Base-by-base conservation (phyloP, 2,797 vertebrate species). In the Champsocephalus esox region DNA sequence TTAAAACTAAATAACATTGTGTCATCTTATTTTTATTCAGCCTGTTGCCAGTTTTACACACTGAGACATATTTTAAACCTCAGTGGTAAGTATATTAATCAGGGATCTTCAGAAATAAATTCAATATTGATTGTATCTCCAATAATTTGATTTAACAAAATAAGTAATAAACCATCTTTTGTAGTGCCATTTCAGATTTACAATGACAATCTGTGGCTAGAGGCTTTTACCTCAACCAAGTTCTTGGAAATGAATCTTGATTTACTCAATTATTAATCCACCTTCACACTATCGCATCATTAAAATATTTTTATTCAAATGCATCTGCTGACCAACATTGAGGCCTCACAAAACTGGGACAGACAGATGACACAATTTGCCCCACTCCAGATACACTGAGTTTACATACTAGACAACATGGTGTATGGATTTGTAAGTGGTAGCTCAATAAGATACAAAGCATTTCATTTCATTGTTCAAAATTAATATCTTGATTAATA, bases 281-380 rank as follows among this genome's bases (percentile, higher is more conserved):
- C 34, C 34, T 9, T 9, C 8, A 9, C 8, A 2, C 48, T 38
- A 58, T 17, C 60, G 50, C 52, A 38, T 80, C 16, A 73, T n/a
- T 72, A 12, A 21, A 12, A 0, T 45, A 24, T 48, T 55, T 55
- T 75, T 48, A 80, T 77, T 84, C 45, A 77, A 74, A 67, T 44
- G 59, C 49, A 70, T 73, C 57, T 5, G 3, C 73, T 83, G 77
- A 77, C 63, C 65, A 85, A 77, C 69, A 75, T 17, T 52, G 57
- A 60, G 16, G 65, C 32, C 62, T 76, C 45, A 51, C 32, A 63
- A 82, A 87, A 82, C 67, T 82, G 64, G 78, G 71, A 67, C 86
- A 76, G 71, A 73, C 63, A 80, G 82, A 80, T 72, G 79, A 85
- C 58, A 73, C 58, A 68, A 6, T 48, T 84, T 83, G 81, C 72